phyloP scores from a whole-genome alignment of 2,888 invertebrate species.

The Eulithis prunata region DNA sequence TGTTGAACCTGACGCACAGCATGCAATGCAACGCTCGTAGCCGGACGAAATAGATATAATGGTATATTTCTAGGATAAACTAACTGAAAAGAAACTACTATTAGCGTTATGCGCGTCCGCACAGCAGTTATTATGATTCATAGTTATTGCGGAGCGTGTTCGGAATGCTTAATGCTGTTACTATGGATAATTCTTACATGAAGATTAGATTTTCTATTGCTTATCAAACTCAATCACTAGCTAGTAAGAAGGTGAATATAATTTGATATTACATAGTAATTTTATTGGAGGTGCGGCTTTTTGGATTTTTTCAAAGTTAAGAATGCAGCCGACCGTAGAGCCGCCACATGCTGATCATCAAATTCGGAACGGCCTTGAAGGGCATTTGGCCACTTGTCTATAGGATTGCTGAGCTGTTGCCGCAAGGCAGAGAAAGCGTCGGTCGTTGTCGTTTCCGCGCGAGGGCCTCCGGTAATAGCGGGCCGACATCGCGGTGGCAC shows the following conservation, averaged over 20 bases:
- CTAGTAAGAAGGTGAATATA: slow-evolving; percentile 1
- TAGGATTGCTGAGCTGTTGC: slow-evolving; percentile 49
- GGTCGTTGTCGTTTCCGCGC: slow-evolving; percentile 83
- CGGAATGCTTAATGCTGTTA: slow-evolving; percentile 17
- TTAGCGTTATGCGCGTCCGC: slow-evolving; percentile 26
- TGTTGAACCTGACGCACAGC: not conserved
- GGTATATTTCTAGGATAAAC: not conserved
- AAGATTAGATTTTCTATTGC: slow-evolving; percentile 13
- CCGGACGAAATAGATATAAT: not conserved
- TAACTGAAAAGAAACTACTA: not conserved
- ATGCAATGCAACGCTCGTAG: not conserved
- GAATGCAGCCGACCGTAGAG: not conserved
- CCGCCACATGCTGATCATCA: not conserved
- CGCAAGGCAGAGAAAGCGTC: slow-evolving; percentile 74
- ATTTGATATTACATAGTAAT: not conserved
- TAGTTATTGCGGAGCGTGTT: slow-evolving; percentile 29
- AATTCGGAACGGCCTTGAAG: slow-evolving; percentile 46
- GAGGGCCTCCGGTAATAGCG: slow-evolving; percentile 76
- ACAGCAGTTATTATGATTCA: slow-evolving; percentile 32
- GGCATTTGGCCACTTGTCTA: slow-evolving; percentile 48
- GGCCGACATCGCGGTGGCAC: slow-evolving; percentile 40
- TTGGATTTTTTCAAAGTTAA: not conserved
- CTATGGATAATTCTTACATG: slow-evolving; percentile 16
- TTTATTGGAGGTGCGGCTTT: not conserved
- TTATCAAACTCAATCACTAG: slow-evolving; percentile 2